Conservation (phyloP, 2,888 invertebrate genomes). For the Apodemia zela region DNA sequence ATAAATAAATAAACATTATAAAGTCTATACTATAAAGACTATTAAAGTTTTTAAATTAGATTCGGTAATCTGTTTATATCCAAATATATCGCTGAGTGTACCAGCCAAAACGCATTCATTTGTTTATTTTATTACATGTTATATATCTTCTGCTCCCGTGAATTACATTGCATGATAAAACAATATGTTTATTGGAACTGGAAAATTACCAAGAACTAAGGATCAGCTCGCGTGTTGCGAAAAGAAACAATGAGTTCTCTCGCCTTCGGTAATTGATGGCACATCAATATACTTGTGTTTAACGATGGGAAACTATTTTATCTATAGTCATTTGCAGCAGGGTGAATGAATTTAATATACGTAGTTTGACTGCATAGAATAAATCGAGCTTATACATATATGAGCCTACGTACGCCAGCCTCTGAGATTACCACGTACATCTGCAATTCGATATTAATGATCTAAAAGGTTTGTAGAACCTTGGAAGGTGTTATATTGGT, state of each 20-base stretch:
- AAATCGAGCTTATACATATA: neutral
- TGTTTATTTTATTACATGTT: slow-evolving; percentile 8
- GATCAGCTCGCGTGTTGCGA: slow-evolving; percentile 24
- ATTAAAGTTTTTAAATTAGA: too few relatives aligned
- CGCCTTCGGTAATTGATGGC: slow-evolving; percentile 23
- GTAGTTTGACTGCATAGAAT: neutral
- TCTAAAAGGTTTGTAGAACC: too few relatives aligned
- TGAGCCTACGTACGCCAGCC: too few relatives aligned
- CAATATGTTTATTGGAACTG: slow-evolving; percentile 28
- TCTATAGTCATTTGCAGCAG: neutral
- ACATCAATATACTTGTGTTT: slow-evolving; percentile 20
- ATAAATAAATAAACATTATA: too few relatives aligned
- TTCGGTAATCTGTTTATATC: too few relatives aligned
- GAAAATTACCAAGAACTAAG: slow-evolving; percentile 26
- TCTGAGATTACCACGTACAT: too few relatives aligned
- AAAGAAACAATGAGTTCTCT: slow-evolving; percentile 31
- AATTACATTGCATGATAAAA: slow-evolving; percentile 8
- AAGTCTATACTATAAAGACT: too few relatives aligned
- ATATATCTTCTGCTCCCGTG: slow-evolving; percentile 16
- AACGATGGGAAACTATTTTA: neutral
- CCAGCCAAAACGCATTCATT: neutral
- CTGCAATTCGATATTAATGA: too few relatives aligned
- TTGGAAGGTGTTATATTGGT: too few relatives aligned
- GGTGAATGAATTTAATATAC: neutral
- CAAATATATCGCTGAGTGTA: neutral